phyloP scores from a whole-genome alignment of 2,888 invertebrate genomes.

The Leptopilina syphax region DNA sequence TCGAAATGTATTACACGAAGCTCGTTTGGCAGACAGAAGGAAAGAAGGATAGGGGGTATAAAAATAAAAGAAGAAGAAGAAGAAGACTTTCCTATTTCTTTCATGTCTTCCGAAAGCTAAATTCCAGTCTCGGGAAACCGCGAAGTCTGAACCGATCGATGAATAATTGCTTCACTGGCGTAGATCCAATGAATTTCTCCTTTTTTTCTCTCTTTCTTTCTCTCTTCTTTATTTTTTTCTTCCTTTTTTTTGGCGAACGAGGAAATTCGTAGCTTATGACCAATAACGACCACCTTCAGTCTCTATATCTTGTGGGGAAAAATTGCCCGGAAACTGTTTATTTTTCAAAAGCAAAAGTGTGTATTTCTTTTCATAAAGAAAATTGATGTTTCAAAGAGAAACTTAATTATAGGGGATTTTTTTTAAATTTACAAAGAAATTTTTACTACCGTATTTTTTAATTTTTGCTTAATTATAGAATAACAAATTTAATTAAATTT shows the following conservation, averaged over 20 bases:
- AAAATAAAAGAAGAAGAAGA: not conserved
- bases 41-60: conserved; percentile 22
- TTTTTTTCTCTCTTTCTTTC: too few species aligned
- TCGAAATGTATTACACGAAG: conserved; percentile 36
- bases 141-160: conserved; percentile 30
- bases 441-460: too few species aligned
- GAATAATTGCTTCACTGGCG: conserved; percentile 36
- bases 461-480: too few species aligned
- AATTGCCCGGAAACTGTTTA: conserved; percentile 15
- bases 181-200: conserved; percentile 35
- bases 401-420: too few species aligned
- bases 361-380: not conserved
- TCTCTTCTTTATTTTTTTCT: not conserved
- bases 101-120: conserved; percentile 19
- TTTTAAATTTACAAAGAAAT: too few species aligned
- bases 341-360: not conserved
- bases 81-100: conserved; percentile 27
- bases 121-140: conserved; percentile 31
- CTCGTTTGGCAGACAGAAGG: conserved; percentile 36
- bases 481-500: too few species aligned
- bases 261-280: conserved; percentile 25
- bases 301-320: not conserved
- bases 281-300: conserved; percentile 10
- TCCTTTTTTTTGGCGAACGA: not conserved
- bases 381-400: too few species aligned